Evolutionary conservation across 2,888 invertebrate genomes (phyloP).

Genomic region (Odontocerum albicorne): DNA sequence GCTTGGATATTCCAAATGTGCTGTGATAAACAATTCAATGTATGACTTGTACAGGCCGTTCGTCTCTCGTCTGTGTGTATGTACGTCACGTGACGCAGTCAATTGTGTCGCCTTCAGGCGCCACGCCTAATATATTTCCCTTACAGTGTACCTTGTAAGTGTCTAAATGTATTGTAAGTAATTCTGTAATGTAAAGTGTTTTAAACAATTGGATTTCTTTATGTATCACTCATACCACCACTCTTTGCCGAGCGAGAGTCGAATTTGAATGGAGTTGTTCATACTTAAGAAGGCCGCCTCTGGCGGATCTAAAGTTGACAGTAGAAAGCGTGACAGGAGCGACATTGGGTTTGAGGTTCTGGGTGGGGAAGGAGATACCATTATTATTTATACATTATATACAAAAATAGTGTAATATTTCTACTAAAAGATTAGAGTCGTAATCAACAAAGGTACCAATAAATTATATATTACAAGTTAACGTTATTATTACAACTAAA

Average conservation of each 20-base stretch:
- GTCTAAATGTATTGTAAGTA: conserved; percentile 42
- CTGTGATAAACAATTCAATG: conserved; percentile 74
- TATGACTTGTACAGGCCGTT: conserved; percentile 67
- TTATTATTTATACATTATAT: conserved; percentile 31
- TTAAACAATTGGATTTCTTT: not conserved
- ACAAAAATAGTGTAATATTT: conserved; percentile 58
- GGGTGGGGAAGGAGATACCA: conserved; percentile 14
- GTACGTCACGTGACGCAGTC: conserved; percentile 33
- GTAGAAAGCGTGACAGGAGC: too few relatives aligned
- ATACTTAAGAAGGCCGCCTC: not conserved
- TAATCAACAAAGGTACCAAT: conserved; percentile 74
- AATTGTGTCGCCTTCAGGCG: conserved; percentile 31
- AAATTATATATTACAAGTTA: conserved; percentile 45
- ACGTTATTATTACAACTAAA: conserved; percentile 47
- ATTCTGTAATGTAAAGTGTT: conserved; percentile 23
- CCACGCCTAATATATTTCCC: conserved; percentile 34
- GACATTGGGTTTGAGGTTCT: conserved; percentile 3
- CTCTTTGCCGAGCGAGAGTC: conserved; percentile 1
- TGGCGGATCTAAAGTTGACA: not conserved
- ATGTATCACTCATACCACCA: conserved; percentile 5
- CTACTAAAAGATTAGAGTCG: conserved; percentile 62
- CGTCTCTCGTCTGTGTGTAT: conserved; percentile 43
- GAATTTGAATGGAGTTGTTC: not conserved
- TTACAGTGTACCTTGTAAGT: conserved; percentile 48
- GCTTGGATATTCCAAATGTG: conserved; percentile 72